Base-by-base conservation (phyloP, 2,797 vertebrate species). In the Hybognathus amarus region DNA sequence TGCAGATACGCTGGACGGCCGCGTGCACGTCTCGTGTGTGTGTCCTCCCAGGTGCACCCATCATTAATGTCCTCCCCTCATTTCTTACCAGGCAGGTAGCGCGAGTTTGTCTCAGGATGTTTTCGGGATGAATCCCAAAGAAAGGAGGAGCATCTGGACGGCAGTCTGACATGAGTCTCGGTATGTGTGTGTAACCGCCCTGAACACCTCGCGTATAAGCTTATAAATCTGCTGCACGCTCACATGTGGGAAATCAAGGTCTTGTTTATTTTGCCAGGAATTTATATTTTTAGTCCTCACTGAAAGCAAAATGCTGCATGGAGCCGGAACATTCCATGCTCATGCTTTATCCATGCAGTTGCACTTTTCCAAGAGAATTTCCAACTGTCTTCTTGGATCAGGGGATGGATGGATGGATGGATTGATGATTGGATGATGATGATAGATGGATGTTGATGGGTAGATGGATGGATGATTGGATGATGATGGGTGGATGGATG, bases 51-150 rank as follows among this genome's bases (percentile, higher is more conserved):
- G 98, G 96, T 76, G 98, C 96, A 7, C 98, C 98, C 0, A 97
- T 99, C 89, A 88, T 99, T 69, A n/a, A 94, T 99, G 90, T 99
- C 98, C 0, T 96, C 96, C 22, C 98, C 98, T 4, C 98, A 99
- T 90, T 99, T 99, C 89, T n/a, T 99, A 99, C 91, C 95, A 97
- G 90, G 97, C 95, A 1, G 98, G 98, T 85, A n/a, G n/a, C n/a
- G 89, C 33, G 95, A 91, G 80, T 97, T 91, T 84, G 27, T 94
- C 71, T n/a, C 83, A 94, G 12, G 96, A 93, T 75, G 89, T 99
- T 45, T 88, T 93, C 0, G 97, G 97, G 83, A 96, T 99, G 95
- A 92, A 80, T 8, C 98, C 98, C 1, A 92, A 88, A n/a, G n/a
- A 0, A 96, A 97, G 88, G 95, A 97, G 22, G 85, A 95, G 3